Percentiles rank a stretch among this genome's conserved stretches.
phyloP scores from a whole-genome alignment of 2,888 invertebrate genomes.

The Thalpophila matura region DNA sequence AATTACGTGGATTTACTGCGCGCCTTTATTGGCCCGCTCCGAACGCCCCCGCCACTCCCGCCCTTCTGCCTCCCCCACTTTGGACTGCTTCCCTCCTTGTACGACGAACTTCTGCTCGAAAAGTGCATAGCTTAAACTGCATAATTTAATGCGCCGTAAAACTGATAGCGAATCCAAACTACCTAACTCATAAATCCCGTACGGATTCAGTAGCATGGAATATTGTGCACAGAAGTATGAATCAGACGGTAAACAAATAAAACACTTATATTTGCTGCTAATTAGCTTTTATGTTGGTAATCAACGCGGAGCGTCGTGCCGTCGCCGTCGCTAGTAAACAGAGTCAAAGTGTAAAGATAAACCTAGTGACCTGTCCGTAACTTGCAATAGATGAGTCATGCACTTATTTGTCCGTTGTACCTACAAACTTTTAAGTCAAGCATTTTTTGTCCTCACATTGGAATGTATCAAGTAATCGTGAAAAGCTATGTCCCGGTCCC shows the following conservation, averaged over 20 bases:
- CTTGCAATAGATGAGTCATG: conserved; percentile 76
- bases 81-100: conserved; percentile 69
- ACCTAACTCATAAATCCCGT: conserved; percentile 58
- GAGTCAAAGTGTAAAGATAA: conserved; percentile 56
- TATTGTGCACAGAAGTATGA: conserved; percentile 55
- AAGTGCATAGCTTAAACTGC: conserved; percentile 77
- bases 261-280: conserved; percentile 59
- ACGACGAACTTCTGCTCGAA: conserved; percentile 72
- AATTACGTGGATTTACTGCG: conserved; percentile 90
- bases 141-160: conserved; percentile 78
- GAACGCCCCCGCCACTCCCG: conserved; percentile 77
- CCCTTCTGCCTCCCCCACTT: conserved; percentile 72
- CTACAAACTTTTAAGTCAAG: conserved; percentile 68
- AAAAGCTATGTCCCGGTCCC: conserved; percentile 85
- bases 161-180: conserved; percentile 70
- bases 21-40: conserved; percentile 89
- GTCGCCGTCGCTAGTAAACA: conserved; percentile 47
- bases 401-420: conserved; percentile 67
- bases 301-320: conserved; percentile 29
- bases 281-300: conserved; percentile 60
- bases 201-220: conserved; percentile 59
- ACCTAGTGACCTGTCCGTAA: conserved; percentile 51
- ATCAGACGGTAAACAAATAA: conserved; percentile 60
- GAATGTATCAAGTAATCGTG: conserved; percentile 89
- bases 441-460: conserved; percentile 77